Conservation (phyloP, 2,113 vertebrate genomes). For the rat (Rattus norvegicus) region GRCr8 NC_086021.1:124322001-124322500, state of each 20-base stretch:
- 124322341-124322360: background rate
- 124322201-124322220: background rate
- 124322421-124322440: background rate
- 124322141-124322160: background rate
- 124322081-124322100: background rate
- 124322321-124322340: background rate
- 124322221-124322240: background rate
- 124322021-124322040: background rate
- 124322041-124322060: background rate
- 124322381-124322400: background rate
- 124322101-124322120: background rate
- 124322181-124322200: background rate
- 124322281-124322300: background rate
- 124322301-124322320: background rate
- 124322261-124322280: background rate
- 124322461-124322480: background rate
- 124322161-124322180: background rate
- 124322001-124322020: background rate
- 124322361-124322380: background rate
- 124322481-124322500: background rate
- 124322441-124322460: slow-evolving; percentile 26
- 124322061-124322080: background rate
- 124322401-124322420: slow-evolving; percentile 1
- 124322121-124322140: background rate
- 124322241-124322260: background rate